Base-by-base conservation (phyloP, 2,797 vertebrate genomes). In the Crocidura indochinensis region DNA sequence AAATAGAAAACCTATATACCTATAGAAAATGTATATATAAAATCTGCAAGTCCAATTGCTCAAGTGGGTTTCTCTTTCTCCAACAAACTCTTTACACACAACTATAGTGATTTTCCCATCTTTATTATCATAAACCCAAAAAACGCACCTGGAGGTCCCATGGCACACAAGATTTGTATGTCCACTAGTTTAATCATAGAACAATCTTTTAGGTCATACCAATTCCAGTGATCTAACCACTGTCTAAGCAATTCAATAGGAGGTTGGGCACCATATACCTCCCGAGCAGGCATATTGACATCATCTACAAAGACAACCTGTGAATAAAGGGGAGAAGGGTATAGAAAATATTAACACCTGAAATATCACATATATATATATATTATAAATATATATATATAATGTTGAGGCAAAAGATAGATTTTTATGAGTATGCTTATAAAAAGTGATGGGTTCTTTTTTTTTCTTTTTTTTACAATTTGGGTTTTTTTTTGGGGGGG, bases 251-350 rank as follows among this genome's bases (percentile, higher is more conserved):
- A 98, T 96, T 99, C 99, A 83, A 99, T 98, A 6, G 99, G 98
- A 1, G 99, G 99, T 82, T 99, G 99, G 77, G 99, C 99, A 68
- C 99, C 99, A 29, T 99, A 99, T 3, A 98, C 98, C 93, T 99
- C 99, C 93, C 98, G 98, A 38, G 98, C 98, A 24, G 99, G 99
- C 99, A 99, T 99, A 96, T 99, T 99, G 84, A 99, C 98, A 84
- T 99, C 99, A 94, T 99, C 99, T 94, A 99, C 98, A 98, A 99
- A 99, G 83, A 99, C 98, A 95, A 99, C 97, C 99, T 99, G 94
- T 64, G 71, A 53, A 67, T 6, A 49, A 68, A 76, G 74, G 51
- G 68, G 69, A 12, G 51, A 38, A 0, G 73, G 7, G 15, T 20
- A n/a, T 65, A 85, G 47, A 79, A 78, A 93, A 84, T 24, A 29